Conservation (phyloP, 2,888 invertebrate species). For the Isoperla grammatica region DNA sequence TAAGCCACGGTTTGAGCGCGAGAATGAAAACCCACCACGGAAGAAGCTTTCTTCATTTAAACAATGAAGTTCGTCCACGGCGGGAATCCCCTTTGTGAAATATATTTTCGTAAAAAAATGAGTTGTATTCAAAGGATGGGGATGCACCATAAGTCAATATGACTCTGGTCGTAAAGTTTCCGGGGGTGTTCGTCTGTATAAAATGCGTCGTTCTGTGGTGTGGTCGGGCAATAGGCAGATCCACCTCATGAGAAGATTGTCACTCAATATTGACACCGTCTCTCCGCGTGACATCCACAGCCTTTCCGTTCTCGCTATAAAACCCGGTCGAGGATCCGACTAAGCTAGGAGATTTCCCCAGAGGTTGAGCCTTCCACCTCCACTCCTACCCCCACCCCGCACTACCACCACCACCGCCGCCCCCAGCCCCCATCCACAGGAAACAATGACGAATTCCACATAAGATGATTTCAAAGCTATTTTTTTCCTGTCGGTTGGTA, state of each 20-base stretch:
- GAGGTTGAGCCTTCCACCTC: neutral
- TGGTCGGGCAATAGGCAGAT: neutral
- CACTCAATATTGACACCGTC: constrained; percentile 17
- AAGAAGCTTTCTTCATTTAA: too few relatives aligned
- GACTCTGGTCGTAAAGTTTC: neutral
- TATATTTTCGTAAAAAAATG: constrained; percentile 9
- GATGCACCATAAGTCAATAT: neutral
- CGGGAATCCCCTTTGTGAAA: neutral
- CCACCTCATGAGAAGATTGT: constrained; percentile 1
- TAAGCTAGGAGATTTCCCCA: constrained; percentile 16
- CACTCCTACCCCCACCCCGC: neutral
- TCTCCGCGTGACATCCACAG: constrained; percentile 9
- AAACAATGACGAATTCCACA: constrained; percentile 16
- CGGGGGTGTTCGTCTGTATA: neutral
- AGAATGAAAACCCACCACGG: too few relatives aligned
- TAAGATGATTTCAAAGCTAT: constrained; percentile 12
- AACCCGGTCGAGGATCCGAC: constrained; percentile 12
- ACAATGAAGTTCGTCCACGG: constrained; percentile 1
- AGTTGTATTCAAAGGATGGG: constrained; percentile 9
- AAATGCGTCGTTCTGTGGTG: neutral
- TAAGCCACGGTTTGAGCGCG: too few relatives aligned
- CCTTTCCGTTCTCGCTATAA: constrained; percentile 18
- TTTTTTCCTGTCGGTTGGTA: constrained; percentile 1
- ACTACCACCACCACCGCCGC: neutral
- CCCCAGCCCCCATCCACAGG: neutral